phyloP scores from a whole-genome alignment of 2,797 vertebrate species.

The Tinamus major region DNA sequence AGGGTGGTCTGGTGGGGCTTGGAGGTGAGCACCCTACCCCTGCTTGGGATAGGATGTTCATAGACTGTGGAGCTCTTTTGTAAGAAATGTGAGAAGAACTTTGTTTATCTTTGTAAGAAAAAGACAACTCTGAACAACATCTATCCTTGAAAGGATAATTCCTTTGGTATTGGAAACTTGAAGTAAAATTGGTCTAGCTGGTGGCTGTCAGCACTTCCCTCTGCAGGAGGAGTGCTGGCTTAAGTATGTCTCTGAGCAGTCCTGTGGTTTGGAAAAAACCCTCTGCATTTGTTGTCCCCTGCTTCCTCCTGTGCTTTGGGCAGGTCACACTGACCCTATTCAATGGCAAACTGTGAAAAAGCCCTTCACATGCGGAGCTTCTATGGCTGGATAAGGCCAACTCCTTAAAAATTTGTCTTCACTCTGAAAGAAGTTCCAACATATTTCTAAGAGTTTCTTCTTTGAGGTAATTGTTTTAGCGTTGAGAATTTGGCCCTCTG shows the following conservation, averaged over 20 bases:
- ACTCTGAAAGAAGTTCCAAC: neutral
- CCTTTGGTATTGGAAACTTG: neutral
- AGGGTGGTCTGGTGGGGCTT: accelerated
- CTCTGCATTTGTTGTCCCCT: neutral
- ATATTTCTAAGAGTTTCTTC: neutral
- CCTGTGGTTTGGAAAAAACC: neutral
- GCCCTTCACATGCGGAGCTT: accelerated
- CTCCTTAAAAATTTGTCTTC: neutral
- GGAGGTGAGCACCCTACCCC: accelerated
- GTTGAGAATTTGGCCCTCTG: neutral
- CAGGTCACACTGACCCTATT: neutral
- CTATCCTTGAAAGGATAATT: neutral
- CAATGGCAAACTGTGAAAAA: neutral
- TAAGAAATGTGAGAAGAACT: neutral
- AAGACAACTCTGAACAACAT: neutral
- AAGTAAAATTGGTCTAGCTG: neutral
- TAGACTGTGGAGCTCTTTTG: neutral
- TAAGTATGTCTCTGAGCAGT: neutral
- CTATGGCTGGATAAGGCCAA: accelerated
- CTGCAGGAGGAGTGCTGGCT: neutral
- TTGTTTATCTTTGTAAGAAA: neutral
- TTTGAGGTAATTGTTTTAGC: neutral
- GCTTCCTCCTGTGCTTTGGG: neutral
- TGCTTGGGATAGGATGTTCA: neutral
- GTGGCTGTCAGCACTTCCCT: neutral